Conservation (phyloP, 2,888 invertebrate genomes). For the Lordiphosa andalusiaca region DNA sequence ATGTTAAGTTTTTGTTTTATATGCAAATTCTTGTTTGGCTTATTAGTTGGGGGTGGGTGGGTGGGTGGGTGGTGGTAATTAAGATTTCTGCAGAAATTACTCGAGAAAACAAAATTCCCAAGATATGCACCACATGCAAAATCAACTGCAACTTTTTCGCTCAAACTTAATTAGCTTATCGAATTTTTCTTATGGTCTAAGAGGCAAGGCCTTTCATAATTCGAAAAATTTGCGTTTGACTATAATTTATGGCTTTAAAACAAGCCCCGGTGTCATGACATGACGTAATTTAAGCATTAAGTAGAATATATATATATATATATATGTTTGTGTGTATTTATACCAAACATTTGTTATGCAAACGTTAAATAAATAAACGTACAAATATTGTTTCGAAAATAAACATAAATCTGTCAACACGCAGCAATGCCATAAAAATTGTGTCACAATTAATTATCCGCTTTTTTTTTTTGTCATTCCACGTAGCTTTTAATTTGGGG, state of each 20-base stretch:
- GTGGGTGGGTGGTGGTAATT: no score
- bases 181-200: slow-evolving; percentile 15
- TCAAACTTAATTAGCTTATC: slow-evolving; percentile 3
- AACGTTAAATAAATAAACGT: slow-evolving; percentile 22
- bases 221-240: slow-evolving; percentile 42
- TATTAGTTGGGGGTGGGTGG: slow-evolving; percentile 22
- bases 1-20: slow-evolving; percentile 32
- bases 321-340: slow-evolving; percentile 27
- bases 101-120: not conserved
- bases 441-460: slow-evolving; percentile 63
- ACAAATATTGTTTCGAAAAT: slow-evolving; percentile 46
- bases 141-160: slow-evolving; percentile 1
- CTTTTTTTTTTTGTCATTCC: slow-evolving; percentile 17
- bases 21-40: slow-evolving; percentile 36
- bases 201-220: slow-evolving; percentile 37
- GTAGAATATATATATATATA: slow-evolving; percentile 23
- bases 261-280: slow-evolving; percentile 28
- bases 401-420: slow-evolving; percentile 67
- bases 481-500: slow-evolving; percentile 4
- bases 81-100: slow-evolving; percentile 17
- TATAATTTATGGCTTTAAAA: slow-evolving; percentile 46
- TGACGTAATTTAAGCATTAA: slow-evolving; percentile 56
- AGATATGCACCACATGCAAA: not conserved
- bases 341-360: slow-evolving; percentile 25
- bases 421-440: slow-evolving; percentile 55